phyloP scores from a whole-genome alignment of 2,113 vertebrate genomes.

The Epinephelus cyanopodus region DNA sequence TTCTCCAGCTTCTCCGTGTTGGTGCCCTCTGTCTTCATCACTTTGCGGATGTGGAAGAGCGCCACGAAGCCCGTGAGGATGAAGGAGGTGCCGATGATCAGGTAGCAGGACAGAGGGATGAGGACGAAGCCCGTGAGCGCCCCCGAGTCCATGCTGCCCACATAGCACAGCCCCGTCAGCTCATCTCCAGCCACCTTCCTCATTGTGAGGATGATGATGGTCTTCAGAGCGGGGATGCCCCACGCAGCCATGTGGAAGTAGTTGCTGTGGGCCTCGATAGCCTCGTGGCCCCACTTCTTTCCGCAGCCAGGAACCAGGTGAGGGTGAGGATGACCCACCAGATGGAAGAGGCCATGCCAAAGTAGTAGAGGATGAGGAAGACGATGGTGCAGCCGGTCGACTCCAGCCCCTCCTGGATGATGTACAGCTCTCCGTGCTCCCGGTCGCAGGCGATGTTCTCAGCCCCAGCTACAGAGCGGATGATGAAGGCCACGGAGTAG shows the following conservation, averaged over 20 bases:
- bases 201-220: constrained; percentile 95
- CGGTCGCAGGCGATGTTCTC: constrained; percentile 97
- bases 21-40: constrained; percentile 97
- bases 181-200: constrained; percentile 97
- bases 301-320: constrained; percentile 97
- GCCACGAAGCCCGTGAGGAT: constrained; percentile 97
- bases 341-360: constrained; percentile 97
- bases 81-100: constrained; percentile 96
- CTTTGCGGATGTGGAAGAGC: constrained; percentile 97
- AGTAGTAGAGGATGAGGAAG: constrained; percentile 98
- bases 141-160: constrained; percentile 90
- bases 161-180: constrained; percentile 96
- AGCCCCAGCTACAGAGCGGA: constrained; percentile 92
- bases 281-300: constrained; percentile 98
- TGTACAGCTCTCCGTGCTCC: constrained; percentile 92
- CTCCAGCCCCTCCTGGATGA: constrained; percentile 97
- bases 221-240: constrained; percentile 96
- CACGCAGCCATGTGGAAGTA: constrained; percentile 99
- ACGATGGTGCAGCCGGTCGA: constrained; percentile 97
- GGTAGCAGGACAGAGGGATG: constrained; percentile 94
- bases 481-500: constrained; percentile 97
- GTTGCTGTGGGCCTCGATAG: constrained; percentile 97
- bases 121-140: constrained; percentile 95
- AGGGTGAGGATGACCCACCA: constrained; percentile 98
- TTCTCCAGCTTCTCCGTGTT: constrained; percentile 99